phyloP scores from a whole-genome alignment of 2,113 vertebrate species.

The Tyto alba region DNA sequence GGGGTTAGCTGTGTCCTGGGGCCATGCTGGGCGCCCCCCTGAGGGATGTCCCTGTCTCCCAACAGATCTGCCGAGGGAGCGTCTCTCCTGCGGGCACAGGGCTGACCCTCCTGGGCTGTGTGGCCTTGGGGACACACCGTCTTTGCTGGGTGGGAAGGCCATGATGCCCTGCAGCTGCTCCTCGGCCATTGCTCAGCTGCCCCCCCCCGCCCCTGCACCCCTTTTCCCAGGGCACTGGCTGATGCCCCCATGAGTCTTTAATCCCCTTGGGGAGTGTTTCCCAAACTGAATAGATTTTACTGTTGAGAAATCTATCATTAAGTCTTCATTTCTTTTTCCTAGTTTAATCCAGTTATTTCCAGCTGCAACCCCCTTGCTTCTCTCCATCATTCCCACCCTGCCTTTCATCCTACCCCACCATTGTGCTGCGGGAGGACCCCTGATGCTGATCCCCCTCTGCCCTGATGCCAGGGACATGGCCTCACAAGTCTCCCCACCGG shows the following conservation, averaged over 20 bases:
- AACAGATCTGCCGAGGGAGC: neutral
- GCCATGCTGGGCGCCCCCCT: too few species aligned
- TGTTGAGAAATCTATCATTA: neutral
- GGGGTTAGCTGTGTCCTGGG: accelerated
- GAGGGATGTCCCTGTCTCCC: accelerated
- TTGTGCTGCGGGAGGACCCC: neutral
- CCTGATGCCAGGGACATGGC: accelerated
- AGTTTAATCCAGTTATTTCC: neutral
- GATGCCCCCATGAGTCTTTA: neutral
- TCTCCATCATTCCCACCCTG: neutral
- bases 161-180: accelerated
- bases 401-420: neutral
- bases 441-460: neutral
- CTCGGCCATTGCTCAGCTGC: accelerated
- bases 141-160: accelerated
- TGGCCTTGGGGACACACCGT: accelerated
- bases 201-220: accelerated
- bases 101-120: neutral
- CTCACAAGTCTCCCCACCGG: accelerated
- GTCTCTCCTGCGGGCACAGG: accelerated
- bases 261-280: neutral
- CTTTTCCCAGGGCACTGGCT: neutral
- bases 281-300: neutral
- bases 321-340: conserved; percentile 18
- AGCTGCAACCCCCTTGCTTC: neutral